These are phyloP conservation scores for Batillaria attramentaria DNA, from an alignment of 1,140 invertebrate genomes.

Conservation along the genomic window DNA sequence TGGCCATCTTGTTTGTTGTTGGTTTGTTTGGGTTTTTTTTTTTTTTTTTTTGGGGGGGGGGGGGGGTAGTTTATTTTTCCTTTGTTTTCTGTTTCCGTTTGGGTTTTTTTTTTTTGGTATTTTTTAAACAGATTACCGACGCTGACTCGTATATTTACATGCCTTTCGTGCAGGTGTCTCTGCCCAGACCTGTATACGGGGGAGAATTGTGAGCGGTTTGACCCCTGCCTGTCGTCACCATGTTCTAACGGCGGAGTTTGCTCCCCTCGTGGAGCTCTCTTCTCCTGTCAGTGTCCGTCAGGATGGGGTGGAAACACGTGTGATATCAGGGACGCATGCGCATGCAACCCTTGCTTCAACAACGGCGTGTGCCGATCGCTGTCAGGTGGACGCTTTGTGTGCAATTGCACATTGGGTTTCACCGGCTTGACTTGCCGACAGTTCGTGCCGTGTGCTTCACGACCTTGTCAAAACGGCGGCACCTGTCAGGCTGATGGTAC, in stretches of 20 bases:
- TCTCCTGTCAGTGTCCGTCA: constrained; percentile 79
- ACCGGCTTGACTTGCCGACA: constrained; percentile 84
- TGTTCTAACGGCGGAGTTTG: constrained; percentile 68
- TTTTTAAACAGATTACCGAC: not conserved
- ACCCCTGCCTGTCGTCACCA: constrained; percentile 17
- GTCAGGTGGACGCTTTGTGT: constrained; percentile 68
- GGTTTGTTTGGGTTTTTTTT: too few relatives aligned
- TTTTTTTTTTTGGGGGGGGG: too few relatives aligned
- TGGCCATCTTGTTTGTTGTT: too few relatives aligned
- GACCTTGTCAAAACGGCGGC: constrained; percentile 30
- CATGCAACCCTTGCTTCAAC: constrained; percentile 87
- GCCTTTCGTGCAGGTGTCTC: too few relatives aligned
- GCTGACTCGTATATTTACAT: too few relatives aligned
- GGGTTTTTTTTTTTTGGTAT: not conserved
- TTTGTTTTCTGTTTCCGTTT: not conserved
- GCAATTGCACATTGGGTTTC: constrained; percentile 85
- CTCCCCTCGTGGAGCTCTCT: constrained; percentile 37
- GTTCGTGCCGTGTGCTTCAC: constrained; percentile 9
- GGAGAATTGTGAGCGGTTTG: constrained; percentile 36
- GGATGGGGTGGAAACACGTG: constrained; percentile 97
- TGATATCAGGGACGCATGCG: constrained; percentile 92
- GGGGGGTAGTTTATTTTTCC: not conserved
- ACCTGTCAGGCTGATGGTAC: not conserved
- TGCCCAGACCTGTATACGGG: constrained; percentile 38
- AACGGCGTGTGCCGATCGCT: constrained; percentile 90